phyloP scores from a whole-genome alignment of 2,797 vertebrate genomes.

The Siniperca obscura region DNA sequence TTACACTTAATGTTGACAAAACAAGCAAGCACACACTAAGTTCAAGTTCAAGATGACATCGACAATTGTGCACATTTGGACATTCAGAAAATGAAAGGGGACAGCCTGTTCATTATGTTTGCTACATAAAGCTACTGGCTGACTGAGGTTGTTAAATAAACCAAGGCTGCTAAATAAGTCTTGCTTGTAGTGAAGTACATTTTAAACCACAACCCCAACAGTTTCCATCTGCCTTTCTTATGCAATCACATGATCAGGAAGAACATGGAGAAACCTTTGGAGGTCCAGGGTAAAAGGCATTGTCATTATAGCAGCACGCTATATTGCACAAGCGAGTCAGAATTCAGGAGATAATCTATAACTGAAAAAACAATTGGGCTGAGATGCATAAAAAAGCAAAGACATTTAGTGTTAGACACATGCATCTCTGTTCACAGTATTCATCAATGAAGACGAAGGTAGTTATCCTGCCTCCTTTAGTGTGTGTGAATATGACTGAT shows the following conservation, averaged over 20 bases:
- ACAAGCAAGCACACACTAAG: constrained; percentile 32
- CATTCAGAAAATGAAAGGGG: constrained; percentile 36
- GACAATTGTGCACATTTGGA: constrained; percentile 15
- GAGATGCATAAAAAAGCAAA: constrained; percentile 62
- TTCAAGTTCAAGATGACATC: constrained; percentile 8
- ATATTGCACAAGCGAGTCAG: constrained; percentile 59
- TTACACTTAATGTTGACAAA: constrained; percentile 33
- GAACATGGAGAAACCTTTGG: constrained; percentile 26
- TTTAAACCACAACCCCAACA: constrained; percentile 29
- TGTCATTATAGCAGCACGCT: constrained; percentile 54
- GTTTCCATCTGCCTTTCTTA: constrained; percentile 15
- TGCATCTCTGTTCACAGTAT: constrained; percentile 81
- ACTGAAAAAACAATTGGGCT: constrained; percentile 4
- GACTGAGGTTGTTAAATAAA: constrained; percentile 40
- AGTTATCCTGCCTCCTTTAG: constrained; percentile 30
- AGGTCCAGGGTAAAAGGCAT: constrained; percentile 50
- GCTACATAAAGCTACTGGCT: constrained; percentile 76
- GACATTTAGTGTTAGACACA: constrained; percentile 60
- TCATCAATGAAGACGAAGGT: constrained; percentile 48
- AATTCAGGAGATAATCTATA: constrained; percentile 20
- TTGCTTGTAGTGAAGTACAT: constrained; percentile 20
- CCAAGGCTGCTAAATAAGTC: constrained; percentile 30
- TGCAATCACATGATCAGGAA: constrained; percentile 21
- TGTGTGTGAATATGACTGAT: constrained; percentile 15
- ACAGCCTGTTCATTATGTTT: constrained; percentile 26